Evolutionary conservation across 2,113 vertebrate species (phyloP), one percentile per base, ranked within the genome.

Genomic region (Gymnogyps californianus): DNA sequence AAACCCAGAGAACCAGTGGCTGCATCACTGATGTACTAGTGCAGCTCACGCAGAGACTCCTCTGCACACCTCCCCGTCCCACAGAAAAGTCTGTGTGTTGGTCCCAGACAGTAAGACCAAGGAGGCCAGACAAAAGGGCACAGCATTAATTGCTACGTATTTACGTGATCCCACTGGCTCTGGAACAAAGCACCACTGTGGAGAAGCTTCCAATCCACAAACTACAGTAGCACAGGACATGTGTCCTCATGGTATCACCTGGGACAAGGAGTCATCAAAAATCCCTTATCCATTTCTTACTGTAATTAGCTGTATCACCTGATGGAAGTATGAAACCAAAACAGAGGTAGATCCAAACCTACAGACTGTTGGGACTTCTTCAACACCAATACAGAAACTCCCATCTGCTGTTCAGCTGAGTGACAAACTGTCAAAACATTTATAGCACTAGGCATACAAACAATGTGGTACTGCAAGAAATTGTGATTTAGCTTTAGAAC

Each of bases 21-120:
- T 10, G 14, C 71, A 29, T 2, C 31, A 3, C 25, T 0, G 2
- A 31, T 8, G 24, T 5, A 3, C 11, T 2, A 13, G 47, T 2
- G 10, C 64, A 40, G 87, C 61, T 78, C 59, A 5, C 0, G 1
- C 70, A 74, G 49, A 17, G 72, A 13, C n/a, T 10, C 17, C 67
- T 52, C 22, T 4, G 38, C 38, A 44, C 24, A 29, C 57, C n/a
- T 38, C 55, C 36, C 47, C 0, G 0, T 11, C 54, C 38, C 44
- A 16, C 22, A 36, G 34, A 44, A 17, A 47, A 28, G 44, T 3
- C 62, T 28, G 4, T 13, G 13, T 13, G 44, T n/a, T 64, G 71
- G 61, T 61, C 69, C 69, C 87, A 42, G 66, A 44, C 54, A 42
- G 66, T 9, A 34, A 62, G n/a, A 36, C 31, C 32, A 0, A 34